A percentile compares a stretch with the other conserved stretches of the same genome.
phyloP scores from a whole-genome alignment of 2,797 vertebrate species.

The Simalia tracyae region DNA sequence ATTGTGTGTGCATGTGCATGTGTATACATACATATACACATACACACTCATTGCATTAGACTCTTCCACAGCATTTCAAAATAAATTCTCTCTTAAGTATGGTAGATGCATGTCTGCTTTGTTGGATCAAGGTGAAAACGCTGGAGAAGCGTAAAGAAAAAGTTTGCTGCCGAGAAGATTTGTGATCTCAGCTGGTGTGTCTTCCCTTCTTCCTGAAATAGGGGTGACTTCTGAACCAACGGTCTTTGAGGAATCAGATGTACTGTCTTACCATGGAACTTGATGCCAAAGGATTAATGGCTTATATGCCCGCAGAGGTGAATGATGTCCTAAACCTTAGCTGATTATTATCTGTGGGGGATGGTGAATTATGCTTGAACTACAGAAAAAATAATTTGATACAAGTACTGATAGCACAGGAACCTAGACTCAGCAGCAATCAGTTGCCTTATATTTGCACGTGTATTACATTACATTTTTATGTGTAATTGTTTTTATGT shows the following conservation, averaged over 20 bases:
- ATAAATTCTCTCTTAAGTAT: background rate
- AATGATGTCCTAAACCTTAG: background rate
- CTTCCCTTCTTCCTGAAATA: background rate
- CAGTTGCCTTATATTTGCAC: background rate
- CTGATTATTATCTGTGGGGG: background rate
- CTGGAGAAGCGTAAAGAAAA: background rate
- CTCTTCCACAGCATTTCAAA: background rate
- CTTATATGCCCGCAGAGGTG: background rate
- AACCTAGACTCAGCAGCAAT: background rate
- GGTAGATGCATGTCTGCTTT: background rate
- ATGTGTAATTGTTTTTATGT: no score
- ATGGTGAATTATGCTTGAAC: constrained; percentile 6
- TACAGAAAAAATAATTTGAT: background rate
- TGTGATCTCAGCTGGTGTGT: background rate
- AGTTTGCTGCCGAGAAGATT: background rate
- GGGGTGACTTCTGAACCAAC: background rate
- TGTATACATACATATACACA: background rate
- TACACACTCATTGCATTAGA: background rate
- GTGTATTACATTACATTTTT: background rate
- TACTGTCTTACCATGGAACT: background rate
- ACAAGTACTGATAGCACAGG: background rate
- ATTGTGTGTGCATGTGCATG: no score
- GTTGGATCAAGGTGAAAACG: background rate
- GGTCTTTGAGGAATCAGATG: background rate
- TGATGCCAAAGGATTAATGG: background rate